Conservation (phyloP, 2,888 invertebrate genomes). For the Polia nebulosa region DNA sequence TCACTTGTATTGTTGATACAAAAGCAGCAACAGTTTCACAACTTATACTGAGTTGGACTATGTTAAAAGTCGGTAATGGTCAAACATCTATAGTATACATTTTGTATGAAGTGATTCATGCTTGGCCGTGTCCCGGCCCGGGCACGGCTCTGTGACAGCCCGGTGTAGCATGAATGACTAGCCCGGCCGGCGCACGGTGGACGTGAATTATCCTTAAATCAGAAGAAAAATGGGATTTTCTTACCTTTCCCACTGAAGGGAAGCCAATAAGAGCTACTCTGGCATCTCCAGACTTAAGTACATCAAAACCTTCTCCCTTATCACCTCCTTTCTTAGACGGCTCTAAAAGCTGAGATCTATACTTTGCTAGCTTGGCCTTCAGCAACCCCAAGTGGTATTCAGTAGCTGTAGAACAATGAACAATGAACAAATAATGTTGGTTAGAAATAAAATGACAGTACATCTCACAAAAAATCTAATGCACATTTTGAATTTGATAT, state of each 20-base stretch:
- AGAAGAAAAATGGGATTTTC: slow-evolving; percentile 36
- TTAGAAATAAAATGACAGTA: neutral
- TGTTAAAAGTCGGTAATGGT: no score
- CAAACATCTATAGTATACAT: no score
- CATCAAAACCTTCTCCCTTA: slow-evolving; percentile 99
- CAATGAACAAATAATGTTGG: neutral
- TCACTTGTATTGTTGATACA: neutral
- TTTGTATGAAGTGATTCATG: no score
- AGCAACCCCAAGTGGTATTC: slow-evolving; percentile 99
- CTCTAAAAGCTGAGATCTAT: slow-evolving; percentile 98
- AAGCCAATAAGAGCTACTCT: slow-evolving; percentile 99
- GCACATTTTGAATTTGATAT: neutral
- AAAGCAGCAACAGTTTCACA: neutral
- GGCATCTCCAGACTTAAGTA: slow-evolving; percentile 99
- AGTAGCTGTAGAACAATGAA: slow-evolving; percentile 94
- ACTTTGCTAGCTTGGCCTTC: slow-evolving; percentile 99
- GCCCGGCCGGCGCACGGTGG: no score
- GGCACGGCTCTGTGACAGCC: no score
- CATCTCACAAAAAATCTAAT: neutral
- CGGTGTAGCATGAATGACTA: no score
- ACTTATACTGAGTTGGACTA: neutral
- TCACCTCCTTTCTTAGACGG: slow-evolving; percentile 97
- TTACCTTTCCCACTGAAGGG: slow-evolving; percentile 98
- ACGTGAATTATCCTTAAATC: neutral
- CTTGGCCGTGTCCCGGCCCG: no score